Base-by-base conservation (phyloP, 2,888 invertebrate genomes). In the Punctoribates punctum region DNA sequence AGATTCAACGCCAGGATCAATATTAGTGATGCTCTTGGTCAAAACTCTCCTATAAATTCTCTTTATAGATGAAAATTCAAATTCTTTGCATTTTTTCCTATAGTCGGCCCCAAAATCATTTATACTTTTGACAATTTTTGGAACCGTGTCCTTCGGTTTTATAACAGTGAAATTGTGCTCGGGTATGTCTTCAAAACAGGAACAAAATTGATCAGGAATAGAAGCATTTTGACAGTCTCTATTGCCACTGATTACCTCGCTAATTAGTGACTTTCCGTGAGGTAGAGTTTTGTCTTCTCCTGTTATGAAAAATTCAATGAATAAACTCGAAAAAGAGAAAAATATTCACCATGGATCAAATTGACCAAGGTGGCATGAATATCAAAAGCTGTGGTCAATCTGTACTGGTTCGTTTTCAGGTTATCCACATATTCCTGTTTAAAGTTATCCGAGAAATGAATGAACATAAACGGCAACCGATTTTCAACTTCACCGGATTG, bases 351-450 rank as follows among this genome's bases (percentile, higher is more conserved):
- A 73, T 75, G 75, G 20, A 80, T 76, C 54, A 84, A 79, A 76
- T 83, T 82, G 3, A 79, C 77, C 17, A 85, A 75, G 6, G 84
- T 84, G 73, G 83, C 83, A 78, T 84, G 82, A 5, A 85, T 79
- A 78, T 85, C 85, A 79, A 84, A 85, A 0, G 83, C 84, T 3
- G 84, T 84, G 3, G 84, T 82, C 17, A 85, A 80, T 67, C 83
- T 80, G 27, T 81, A 77, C 8, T 81, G 78, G 79, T 84, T 85
- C 5, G 76, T 76, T 4, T 76, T 85, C 67, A 95, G 83, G 84
- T 91, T 92, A 0, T 85, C 82, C 79, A 88, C 86, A 83, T 89
- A 91, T 75, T 86, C 11, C 13, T 82, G 81, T 42, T 85, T 86
- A 84, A 94, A 91, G 87, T 90, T n/a, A n/a, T 78, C 65, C 3